Conservation (phyloP, 2,888 invertebrate genomes). For the Lamellibrachia satsuma region DNA sequence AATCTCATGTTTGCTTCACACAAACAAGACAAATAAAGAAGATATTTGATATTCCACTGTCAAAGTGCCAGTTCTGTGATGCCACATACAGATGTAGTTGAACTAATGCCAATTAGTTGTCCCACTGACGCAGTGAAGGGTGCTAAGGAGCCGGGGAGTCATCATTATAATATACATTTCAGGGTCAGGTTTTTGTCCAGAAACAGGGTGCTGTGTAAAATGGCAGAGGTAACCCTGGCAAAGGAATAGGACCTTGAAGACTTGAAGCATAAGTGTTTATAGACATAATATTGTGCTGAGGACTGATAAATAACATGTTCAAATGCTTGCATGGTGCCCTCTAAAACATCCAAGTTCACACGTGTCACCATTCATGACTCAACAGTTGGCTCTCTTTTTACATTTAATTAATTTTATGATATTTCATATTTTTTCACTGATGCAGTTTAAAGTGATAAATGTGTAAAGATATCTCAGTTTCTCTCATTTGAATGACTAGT, state of each 20-base stretch:
- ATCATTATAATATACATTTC: too few relatives aligned
- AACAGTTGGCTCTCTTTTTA: background rate
- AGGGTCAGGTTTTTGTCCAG: too few relatives aligned
- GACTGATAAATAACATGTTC: background rate
- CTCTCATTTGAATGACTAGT: too few relatives aligned
- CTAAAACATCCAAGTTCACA: background rate
- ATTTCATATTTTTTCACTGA: too few relatives aligned
- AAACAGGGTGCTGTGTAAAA: background rate
- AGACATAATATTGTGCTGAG: background rate
- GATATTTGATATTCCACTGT: background rate
- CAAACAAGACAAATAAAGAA: background rate
- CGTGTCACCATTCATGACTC: background rate
- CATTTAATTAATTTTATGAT: too few relatives aligned
- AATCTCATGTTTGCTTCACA: background rate
- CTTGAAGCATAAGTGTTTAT: background rate
- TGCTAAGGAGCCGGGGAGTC: too few relatives aligned
- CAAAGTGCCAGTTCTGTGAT: background rate
- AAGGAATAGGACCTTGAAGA: background rate
- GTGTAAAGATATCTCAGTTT: too few relatives aligned
- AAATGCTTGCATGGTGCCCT: background rate
- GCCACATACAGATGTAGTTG: background rate
- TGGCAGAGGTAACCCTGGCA: background rate
- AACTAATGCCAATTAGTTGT: too few relatives aligned
- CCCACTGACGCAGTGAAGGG: too few relatives aligned
- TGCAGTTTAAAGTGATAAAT: too few relatives aligned